Percentiles rank a stretch among this genome's conserved stretches.
Conservation (phyloP, 1,140 invertebrate genomes). For the Tetranychus urticae region DNA sequence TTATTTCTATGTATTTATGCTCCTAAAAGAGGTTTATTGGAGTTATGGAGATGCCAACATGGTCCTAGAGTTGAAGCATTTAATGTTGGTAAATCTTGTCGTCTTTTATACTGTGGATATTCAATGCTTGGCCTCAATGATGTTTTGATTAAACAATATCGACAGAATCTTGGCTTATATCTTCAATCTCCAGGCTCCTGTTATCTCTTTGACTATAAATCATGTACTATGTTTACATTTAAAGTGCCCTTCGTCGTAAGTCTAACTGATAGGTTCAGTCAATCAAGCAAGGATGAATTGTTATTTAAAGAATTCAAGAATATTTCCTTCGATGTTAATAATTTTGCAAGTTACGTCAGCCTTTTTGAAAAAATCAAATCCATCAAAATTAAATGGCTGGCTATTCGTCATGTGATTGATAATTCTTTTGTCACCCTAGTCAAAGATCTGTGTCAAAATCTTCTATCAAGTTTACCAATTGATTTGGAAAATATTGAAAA, state of each 20-base stretch:
- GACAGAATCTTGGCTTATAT: background rate
- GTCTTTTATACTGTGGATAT: slow-evolving; percentile 3
- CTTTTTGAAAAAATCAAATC: background rate
- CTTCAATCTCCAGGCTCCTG: background rate
- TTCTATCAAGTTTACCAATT: background rate
- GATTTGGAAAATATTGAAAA: background rate
- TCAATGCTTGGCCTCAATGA: slow-evolving; percentile 5
- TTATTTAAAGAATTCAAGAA: slow-evolving; percentile 39
- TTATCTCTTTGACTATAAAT: slow-evolving; percentile 2
- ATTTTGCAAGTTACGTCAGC: background rate
- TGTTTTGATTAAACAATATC: background rate
- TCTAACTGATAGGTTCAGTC: slow-evolving; percentile 27
- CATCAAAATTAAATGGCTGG: background rate
- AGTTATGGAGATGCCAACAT: slow-evolving; percentile 53
- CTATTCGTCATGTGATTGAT: background rate
- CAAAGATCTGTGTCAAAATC: background rate
- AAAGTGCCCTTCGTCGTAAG: slow-evolving; percentile 5
- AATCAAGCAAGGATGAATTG: slow-evolving; percentile 42
- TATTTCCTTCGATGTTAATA: background rate
- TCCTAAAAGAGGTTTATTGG: slow-evolving; percentile 51
- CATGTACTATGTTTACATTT: background rate
- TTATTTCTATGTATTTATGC: slow-evolving; percentile 64
- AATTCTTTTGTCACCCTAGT: background rate
- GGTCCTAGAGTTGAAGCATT: slow-evolving; percentile 71
- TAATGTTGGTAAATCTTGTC: slow-evolving; percentile 40